Conservation (phyloP, 2,888 invertebrate species). For the Hofmannophila pseudospretella region DNA sequence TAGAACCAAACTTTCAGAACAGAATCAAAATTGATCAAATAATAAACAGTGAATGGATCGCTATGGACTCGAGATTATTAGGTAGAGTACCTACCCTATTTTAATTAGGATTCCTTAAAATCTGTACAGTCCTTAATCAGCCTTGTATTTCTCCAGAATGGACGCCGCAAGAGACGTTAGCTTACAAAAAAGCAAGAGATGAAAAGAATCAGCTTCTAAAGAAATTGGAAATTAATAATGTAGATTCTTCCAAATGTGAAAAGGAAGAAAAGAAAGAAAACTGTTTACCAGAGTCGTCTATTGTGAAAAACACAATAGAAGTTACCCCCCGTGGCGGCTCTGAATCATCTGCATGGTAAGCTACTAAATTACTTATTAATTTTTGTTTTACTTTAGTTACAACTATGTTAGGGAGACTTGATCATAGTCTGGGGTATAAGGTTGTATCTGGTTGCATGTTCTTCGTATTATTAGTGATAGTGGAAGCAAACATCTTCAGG, state of each 20-base stretch:
- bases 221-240: constrained; percentile 25
- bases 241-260: constrained; percentile 22
- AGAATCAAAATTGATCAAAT: constrained; percentile 80
- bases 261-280: constrained; percentile 13
- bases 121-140: too few species aligned
- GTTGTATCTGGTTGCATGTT: too few species aligned
- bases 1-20: constrained; percentile 81
- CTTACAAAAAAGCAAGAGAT: constrained; percentile 57
- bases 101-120: too few species aligned
- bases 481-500: too few species aligned
- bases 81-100: too few species aligned
- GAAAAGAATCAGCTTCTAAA: constrained; percentile 40
- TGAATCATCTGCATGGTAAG: constrained; percentile 36
- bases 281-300: constrained; percentile 34
- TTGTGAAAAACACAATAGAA: constrained; percentile 36
- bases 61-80: constrained; percentile 79
- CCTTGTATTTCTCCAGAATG: constrained; percentile 40
- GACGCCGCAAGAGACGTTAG: constrained; percentile 57
- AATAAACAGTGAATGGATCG: constrained; percentile 79
- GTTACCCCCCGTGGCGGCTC: constrained; percentile 26
- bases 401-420: too few species aligned
- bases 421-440: too few species aligned
- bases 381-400: too few species aligned
- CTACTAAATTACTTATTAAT: too few species aligned
- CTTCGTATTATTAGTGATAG: too few species aligned